Percentiles rank a stretch among this genome's conserved stretches.
phyloP scores from a whole-genome alignment of 2,113 vertebrate species.

The Sceloporus undulatus region DNA sequence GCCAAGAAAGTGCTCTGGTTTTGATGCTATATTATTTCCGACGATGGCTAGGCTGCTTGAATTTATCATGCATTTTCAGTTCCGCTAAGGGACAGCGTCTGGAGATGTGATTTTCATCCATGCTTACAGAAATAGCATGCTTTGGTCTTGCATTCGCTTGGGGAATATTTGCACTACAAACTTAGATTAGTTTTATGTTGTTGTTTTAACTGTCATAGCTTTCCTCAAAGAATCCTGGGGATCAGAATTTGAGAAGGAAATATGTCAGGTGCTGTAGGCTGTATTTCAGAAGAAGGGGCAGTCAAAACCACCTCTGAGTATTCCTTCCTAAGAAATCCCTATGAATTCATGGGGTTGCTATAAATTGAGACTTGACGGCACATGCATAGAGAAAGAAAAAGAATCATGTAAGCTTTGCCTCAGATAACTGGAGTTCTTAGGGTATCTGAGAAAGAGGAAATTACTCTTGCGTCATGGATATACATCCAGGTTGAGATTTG shows the following conservation, averaged over 20 bases:
- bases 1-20: slow-evolving; percentile 10
- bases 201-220: background rate
- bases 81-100: slow-evolving; percentile 41
- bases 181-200: background rate
- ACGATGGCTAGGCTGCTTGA: slow-evolving; percentile 30
- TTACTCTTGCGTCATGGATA: background rate
- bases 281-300: too few relatives aligned
- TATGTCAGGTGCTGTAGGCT: too few relatives aligned
- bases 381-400: background rate
- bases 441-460: background rate
- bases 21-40: slow-evolving; percentile 27
- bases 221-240: background rate
- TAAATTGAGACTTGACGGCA: too few relatives aligned
- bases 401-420: background rate
- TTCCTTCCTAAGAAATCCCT: too few relatives aligned
- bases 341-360: too few relatives aligned
- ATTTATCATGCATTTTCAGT: slow-evolving; percentile 33
- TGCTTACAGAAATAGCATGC: background rate
- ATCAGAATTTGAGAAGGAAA: too few relatives aligned
- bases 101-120: slow-evolving; percentile 12
- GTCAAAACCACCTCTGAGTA: too few relatives aligned
- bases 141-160: background rate
- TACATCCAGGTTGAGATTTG: too few relatives aligned
- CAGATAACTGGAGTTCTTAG: background rate
- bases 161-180: background rate